phyloP scores from a whole-genome alignment of 2,113 vertebrate genomes.

The Clarias gariepinus region DNA sequence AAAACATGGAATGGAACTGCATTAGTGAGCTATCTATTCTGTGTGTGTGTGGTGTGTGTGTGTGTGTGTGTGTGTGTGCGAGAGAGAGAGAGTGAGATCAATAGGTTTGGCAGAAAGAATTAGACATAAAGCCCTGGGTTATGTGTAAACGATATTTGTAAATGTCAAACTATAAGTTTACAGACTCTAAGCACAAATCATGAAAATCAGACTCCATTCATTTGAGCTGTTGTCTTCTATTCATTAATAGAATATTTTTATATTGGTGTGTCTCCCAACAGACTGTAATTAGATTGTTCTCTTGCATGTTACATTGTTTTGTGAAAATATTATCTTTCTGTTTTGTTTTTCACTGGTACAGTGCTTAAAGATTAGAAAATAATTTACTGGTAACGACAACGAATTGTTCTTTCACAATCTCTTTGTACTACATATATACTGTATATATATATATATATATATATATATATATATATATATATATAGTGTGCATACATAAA shows the following conservation, averaged over 20 bases:
- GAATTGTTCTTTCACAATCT: not conserved
- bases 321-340: not conserved
- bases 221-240: not conserved
- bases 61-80: constrained; percentile 28
- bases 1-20: not conserved
- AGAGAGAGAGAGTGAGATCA: constrained; percentile 17
- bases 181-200: not conserved
- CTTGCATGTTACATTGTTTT: not conserved
- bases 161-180: constrained; percentile 27
- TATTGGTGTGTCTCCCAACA: not conserved
- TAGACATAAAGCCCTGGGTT: constrained; percentile 21
- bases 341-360: not conserved
- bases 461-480: no score
- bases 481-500: not conserved
- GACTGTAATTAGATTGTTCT: not conserved
- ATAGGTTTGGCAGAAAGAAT: constrained; percentile 4
- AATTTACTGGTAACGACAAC: not conserved
- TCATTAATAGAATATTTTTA: no score
- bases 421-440: not conserved
- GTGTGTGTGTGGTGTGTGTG: constrained; percentile 1
- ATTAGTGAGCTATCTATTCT: constrained; percentile 1
- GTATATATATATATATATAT: no score
- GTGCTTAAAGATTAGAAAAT: not conserved
- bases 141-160: not conserved
- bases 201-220: not conserved